Conservation (phyloP, 1,140 invertebrate genomes). For the Drosophila bocki region DNA sequence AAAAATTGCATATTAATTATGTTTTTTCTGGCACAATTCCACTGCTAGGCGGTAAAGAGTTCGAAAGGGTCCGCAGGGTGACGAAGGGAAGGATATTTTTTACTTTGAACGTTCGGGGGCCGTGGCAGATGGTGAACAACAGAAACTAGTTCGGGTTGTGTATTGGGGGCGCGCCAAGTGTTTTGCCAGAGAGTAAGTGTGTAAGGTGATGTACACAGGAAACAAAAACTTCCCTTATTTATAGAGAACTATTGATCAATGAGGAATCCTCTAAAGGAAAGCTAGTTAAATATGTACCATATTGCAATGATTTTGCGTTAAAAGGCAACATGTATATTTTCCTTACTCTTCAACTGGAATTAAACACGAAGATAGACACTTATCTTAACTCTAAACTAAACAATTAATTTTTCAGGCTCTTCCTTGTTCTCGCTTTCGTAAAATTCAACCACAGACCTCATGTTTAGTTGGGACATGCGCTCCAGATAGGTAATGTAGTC, state of each 20-base stretch:
- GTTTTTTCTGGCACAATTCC: constrained; percentile 80
- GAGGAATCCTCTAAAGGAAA: neutral
- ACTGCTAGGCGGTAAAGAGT: constrained; percentile 30
- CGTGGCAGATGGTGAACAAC: constrained; percentile 33
- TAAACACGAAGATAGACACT: neutral
- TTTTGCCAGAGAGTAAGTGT: constrained; percentile 39
- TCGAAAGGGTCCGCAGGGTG: neutral
- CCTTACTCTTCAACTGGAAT: neutral
- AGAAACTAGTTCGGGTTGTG: constrained; percentile 47
- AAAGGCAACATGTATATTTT: neutral
- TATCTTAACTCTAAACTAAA: neutral
- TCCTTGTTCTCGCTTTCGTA: neutral
- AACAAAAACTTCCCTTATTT: neutral
- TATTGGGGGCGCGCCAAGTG: constrained; percentile 79
- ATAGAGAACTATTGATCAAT: neutral
- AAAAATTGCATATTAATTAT: constrained; percentile 83
- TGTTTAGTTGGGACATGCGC: constrained; percentile 37
- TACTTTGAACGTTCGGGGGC: constrained; percentile 56
- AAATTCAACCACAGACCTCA: neutral
- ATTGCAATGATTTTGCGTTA: too few relatives aligned
- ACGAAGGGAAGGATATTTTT: constrained; percentile 33
- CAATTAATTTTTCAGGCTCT: neutral
- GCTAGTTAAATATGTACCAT: neutral
- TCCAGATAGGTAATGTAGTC: constrained; percentile 43
- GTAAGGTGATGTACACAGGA: constrained; percentile 9